Evolutionary conservation across 2,797 vertebrate genomes (phyloP).

Genomic region (Diglossa cyanea): DNA sequence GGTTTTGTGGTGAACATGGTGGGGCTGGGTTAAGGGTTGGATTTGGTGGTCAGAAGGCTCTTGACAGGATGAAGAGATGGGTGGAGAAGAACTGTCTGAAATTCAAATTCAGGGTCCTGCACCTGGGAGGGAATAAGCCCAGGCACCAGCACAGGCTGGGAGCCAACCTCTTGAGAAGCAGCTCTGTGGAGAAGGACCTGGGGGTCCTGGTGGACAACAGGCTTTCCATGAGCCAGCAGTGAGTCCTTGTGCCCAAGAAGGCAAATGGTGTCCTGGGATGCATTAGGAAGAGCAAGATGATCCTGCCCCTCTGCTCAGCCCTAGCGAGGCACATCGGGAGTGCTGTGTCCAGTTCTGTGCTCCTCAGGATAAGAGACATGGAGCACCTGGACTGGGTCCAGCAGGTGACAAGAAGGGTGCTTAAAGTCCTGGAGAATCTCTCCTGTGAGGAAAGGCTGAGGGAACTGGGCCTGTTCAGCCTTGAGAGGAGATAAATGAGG

Average conservation of each 20-base stretch:
- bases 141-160: neutral
- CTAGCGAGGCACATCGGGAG: neutral
- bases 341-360: neutral
- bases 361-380: no score
- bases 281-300: rapidly evolving
- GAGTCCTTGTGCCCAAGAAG: neutral
- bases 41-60: neutral
- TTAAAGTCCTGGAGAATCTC: no score
- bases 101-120: neutral
- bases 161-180: neutral
- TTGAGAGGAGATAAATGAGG: neutral
- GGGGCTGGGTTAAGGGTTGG: neutral
- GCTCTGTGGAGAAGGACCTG: neutral
- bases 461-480: neutral
- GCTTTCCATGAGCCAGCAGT: neutral
- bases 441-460: neutral
- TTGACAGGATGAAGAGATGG: no score
- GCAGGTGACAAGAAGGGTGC: no score
- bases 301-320: neutral
- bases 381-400: neutral
- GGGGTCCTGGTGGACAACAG: neutral
- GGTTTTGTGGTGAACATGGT: neutral
- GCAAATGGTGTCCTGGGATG: rapidly evolving
- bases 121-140: no score
- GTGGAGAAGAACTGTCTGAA: rapidly evolving